Evolutionary conservation across 2,797 vertebrate genomes (phyloP), one percentile per base, ranked within the genome.

Genomic region (Bradypus variegatus): DNA sequence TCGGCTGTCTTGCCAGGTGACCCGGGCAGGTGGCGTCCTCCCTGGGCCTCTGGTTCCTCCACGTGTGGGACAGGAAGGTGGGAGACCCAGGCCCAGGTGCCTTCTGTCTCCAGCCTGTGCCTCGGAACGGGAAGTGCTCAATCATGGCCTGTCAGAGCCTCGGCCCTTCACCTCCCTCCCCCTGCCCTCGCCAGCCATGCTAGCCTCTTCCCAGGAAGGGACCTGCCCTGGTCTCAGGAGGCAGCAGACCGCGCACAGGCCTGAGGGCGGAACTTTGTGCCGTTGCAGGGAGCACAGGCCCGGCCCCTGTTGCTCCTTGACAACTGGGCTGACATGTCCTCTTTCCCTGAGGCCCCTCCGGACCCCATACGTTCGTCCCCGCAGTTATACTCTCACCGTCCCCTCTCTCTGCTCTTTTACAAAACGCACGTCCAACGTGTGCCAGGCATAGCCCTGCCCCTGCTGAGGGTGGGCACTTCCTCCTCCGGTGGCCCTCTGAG

Each of bases 101-200:
- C 1, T 75, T 60, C n/a, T 2, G 7, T 55, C 55, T 41, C 79
- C 18, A 15, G 8, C 33, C 13, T 62, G 55, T 62, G 19, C 48
- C 48, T 80, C 65, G 31, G 50, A 12, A n/a, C 31, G 62, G 31
- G 62, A 88, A 77, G 45, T 0, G 5, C 41, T 62, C 3, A 2
- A 1, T 64, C 3, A 6, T 23, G 64, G 45, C 48, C 16, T 11
- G 2, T 0, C 29, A 4, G 15, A 78, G 69, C 33, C 67, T 3
- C 6, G 0, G 10, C 9, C 9, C 4, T 48, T 48, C 1, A 3
- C 21, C n/a, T 55, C 65, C 48, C 31, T 23, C 1, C 1, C 8
- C 41, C 36, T 10, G 1, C 18, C 4, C 16, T 31, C 0, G 1
- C 19, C 8, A 45, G 41, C 53, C 33, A 25, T 11, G 0, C 45